Conservation (phyloP, 2,113 vertebrate genomes). For the Ictalurus punctatus region DNA sequence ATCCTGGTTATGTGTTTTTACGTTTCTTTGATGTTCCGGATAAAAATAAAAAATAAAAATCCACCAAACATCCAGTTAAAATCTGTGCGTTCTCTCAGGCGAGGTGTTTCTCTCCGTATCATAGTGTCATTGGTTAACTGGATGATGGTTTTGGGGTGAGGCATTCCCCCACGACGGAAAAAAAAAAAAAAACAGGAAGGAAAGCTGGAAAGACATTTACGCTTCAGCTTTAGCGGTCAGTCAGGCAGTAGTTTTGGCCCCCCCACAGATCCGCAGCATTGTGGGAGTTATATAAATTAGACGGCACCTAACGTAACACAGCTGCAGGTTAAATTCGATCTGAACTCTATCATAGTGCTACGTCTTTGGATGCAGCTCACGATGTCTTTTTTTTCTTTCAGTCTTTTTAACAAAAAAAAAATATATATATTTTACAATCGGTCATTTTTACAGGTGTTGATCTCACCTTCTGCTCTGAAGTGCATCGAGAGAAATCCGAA, state of each 20-base stretch:
- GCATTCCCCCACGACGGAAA: not conserved
- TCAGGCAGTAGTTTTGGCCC: conserved; percentile 26
- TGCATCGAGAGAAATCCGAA: conserved; percentile 26
- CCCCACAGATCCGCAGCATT: not conserved
- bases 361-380: conserved; percentile 15
- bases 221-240: not conserved
- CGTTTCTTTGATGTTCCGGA: not conserved
- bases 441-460: conserved; percentile 26
- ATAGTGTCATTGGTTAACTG: conserved; percentile 29
- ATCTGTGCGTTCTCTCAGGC: not conserved
- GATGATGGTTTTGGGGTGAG: not conserved
- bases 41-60: not conserved
- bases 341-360: conserved; percentile 1
- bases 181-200: not conserved
- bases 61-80: not conserved
- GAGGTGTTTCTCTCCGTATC: not conserved
- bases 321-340: not conserved
- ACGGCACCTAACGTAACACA: not conserved
- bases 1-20: not conserved
- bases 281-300: not conserved
- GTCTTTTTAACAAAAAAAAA: not conserved
- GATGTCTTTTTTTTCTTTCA: not conserved
- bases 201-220: not conserved
- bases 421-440: not conserved
- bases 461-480: conserved; percentile 42